A percentile compares a stretch with the other conserved stretches of the same genome.
Evolutionary conservation across 30 jellyfish, hydroid and myxozoan genomes (phyloP).

Genomic region (Cassiopea andromeda): DNA sequence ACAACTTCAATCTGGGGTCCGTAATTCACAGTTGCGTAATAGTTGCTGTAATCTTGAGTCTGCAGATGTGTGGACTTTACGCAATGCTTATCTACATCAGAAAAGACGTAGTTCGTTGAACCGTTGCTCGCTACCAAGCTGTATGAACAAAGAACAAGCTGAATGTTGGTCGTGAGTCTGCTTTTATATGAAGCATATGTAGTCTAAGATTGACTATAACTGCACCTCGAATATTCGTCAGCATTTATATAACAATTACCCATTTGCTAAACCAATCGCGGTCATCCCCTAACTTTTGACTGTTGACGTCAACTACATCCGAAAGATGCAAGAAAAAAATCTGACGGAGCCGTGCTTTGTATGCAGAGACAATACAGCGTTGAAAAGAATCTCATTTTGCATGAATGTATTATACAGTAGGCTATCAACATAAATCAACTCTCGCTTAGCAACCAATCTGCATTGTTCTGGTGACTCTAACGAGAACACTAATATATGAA

Average conservation of each 20-base stretch:
- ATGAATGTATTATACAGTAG: no score
- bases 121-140: no score
- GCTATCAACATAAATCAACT: no score
- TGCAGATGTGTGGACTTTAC: no score
- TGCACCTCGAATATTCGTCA: no score
- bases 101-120: no score
- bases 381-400: neutral
- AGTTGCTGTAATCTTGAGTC: neutral
- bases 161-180: neutral
- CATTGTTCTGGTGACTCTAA: no score
- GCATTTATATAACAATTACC: neutral
- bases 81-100: no score
- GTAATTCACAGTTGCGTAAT: neutral
- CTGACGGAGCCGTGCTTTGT: neutral
- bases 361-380: neutral
- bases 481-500: no score
- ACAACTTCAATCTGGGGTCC: neutral
- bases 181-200: neutral
- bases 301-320: neutral
- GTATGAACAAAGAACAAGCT: no score
- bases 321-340: neutral
- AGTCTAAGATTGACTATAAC: neutral
- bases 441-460: no score
- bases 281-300: neutral
- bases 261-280: neutral